A percentile compares a stretch with the other conserved stretches of the same genome.
phyloP scores from a whole-genome alignment of 2,113 vertebrate genomes.

The Chlamydotis undulata region DNA sequence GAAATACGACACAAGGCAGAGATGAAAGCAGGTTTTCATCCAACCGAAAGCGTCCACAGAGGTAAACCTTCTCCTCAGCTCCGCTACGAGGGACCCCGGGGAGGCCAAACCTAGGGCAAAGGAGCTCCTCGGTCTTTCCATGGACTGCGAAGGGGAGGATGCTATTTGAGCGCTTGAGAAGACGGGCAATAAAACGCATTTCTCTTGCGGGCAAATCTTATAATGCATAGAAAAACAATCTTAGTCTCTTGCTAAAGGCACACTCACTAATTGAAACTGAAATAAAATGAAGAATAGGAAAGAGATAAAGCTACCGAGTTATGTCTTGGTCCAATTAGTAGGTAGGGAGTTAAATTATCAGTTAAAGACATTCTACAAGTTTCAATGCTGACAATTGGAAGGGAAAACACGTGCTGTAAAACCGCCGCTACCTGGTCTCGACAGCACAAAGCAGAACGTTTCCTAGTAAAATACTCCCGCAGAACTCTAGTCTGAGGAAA shows the following conservation, averaged over 20 bases:
- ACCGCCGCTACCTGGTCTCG: conserved; percentile 41
- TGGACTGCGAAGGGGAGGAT: not conserved
- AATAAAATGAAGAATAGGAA: conserved; percentile 58
- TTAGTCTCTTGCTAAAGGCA: conserved; percentile 51
- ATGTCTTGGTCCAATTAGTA: conserved; percentile 60
- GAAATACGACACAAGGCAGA: not conserved
- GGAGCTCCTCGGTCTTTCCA: not conserved
- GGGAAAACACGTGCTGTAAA: conserved; percentile 17
- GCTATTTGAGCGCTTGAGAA: conserved; percentile 30
- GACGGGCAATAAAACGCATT: conserved; percentile 48
- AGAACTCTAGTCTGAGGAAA: not conserved
- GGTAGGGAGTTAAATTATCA: conserved; percentile 59
- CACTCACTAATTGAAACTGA: conserved; percentile 49
- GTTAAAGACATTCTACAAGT: conserved; percentile 42
- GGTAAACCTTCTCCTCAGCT: not conserved
- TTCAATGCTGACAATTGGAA: conserved; percentile 43
- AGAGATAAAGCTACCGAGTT: conserved; percentile 60
- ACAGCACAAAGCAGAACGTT: not conserved
- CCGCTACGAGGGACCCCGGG: not conserved
- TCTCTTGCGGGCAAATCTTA: conserved; percentile 51
- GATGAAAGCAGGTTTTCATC: not conserved
- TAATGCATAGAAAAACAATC: conserved; percentile 55
- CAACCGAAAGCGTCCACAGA: not conserved
- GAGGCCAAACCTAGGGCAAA: not conserved
- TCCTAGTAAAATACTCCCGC: not conserved